Conservation (phyloP, 2,797 vertebrate genomes). For the Todus mexicanus region DNA sequence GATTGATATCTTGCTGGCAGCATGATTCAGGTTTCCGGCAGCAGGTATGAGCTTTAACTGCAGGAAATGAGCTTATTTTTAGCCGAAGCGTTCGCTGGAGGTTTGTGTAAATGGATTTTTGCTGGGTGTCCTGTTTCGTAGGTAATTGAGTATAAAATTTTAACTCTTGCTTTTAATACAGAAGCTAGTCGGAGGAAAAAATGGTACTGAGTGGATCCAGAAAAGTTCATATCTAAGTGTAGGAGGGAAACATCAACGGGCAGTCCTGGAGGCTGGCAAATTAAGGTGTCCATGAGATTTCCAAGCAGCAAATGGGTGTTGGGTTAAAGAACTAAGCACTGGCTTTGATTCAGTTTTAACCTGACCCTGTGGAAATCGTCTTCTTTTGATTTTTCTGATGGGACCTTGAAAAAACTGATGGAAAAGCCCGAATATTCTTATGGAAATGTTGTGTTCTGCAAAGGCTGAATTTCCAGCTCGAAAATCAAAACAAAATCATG, state of each 20-base stretch:
- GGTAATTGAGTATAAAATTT: not conserved
- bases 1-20: constrained; percentile 6
- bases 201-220: not conserved
- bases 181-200: not conserved
- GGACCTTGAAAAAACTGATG: not conserved
- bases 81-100: not conserved
- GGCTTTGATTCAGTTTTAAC: not conserved
- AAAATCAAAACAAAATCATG: not conserved
- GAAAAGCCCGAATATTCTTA: not conserved
- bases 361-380: not conserved
- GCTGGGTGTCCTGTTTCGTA: constrained; percentile 3
- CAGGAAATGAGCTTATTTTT: constrained; percentile 51
- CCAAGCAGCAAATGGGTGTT: not conserved
- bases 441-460: not conserved
- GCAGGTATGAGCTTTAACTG: constrained; percentile 33
- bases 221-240: not conserved
- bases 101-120: constrained; percentile 7
- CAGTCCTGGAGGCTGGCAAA: not conserved
- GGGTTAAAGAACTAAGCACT: not conserved
- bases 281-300: not conserved
- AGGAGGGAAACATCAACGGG: not conserved
- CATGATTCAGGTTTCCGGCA: constrained; percentile 11
- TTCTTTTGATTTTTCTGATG: not conserved
- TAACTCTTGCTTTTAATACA: not conserved
- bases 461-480: not conserved